Evolutionary conservation across 1,140 invertebrate genomes (phyloP), one percentile per base, ranked within the genome.

Genomic region (Hyles euphorbiae): DNA sequence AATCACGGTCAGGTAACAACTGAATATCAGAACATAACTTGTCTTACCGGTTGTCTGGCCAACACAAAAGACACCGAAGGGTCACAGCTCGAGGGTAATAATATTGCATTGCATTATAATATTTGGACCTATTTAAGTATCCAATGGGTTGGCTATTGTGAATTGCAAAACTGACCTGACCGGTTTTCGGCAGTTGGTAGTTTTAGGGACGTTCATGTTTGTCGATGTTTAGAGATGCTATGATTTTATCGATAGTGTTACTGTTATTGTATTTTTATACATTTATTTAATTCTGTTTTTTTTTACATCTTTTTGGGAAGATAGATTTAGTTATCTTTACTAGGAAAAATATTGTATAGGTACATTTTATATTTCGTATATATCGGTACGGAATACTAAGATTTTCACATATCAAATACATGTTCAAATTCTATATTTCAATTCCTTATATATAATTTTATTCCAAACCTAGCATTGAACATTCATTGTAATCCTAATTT

Each of bases 101-200:
- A 87, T 83, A 75, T 61, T 62, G 67, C 65, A 77, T 74, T 70
- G 59, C 73, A 87, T 85, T 88, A 83, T 86, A 83, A 84, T 88
- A 79, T 87, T 88, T 88, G 85, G 83, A 86, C 83, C 83, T 88
- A 86, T 88, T 88, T 88, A 83, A 88, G 85, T 88, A 88, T 82
- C 83, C 81, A 81, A 69, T 77, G 80, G 80, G 77, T 76, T 36
- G 61, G 46, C 62, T 75, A 81, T 82, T 83, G 84, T 86, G 77
- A 79, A 70, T 75, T 78, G 74, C 78, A 68, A 68, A 86, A 88
- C 81, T 88, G 85, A 86, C 85, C 83, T 86, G 73, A 88, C 83
- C 83, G 81, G 83, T 87, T 87, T 74, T 70, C 58, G 54, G 72
- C 74, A 67, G 53, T 50, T 33, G 49, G 46, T 57, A 48, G 10